A percentile compares a stretch with the other conserved stretches of the same genome.
Conservation (phyloP, 2,888 invertebrate species). For the Drosophila macrospina region DNA sequence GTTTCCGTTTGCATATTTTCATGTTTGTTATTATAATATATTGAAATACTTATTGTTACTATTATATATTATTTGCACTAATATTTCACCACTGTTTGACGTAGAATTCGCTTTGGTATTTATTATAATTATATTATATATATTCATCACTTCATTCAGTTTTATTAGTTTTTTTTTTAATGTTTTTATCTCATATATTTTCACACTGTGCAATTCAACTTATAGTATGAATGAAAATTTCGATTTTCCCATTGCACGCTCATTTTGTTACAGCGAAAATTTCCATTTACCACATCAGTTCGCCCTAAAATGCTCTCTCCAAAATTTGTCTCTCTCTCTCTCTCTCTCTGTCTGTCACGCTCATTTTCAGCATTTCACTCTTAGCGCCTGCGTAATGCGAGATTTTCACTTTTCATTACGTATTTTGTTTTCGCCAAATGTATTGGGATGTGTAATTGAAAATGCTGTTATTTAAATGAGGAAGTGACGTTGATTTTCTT, state of each 20-base stretch:
- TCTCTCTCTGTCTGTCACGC: not conserved
- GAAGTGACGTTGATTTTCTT: conserved; percentile 68
- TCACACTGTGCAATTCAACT: conserved; percentile 70
- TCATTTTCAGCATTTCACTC: conserved; percentile 37
- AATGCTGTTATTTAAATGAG: conserved; percentile 81
- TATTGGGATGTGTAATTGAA: conserved; percentile 70
- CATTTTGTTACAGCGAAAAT: conserved; percentile 58
- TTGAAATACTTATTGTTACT: not conserved
- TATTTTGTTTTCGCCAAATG: conserved; percentile 63
- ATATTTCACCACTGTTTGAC: not conserved
- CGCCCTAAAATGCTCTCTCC: conserved; percentile 23
- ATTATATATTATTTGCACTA: not conserved
- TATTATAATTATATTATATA: not conserved
- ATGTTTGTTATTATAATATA: not conserved
- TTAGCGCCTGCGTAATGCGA: conserved; percentile 60
- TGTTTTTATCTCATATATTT: not conserved
- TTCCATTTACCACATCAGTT: conserved; percentile 57
- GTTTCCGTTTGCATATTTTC: not conserved
- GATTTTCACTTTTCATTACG: conserved; percentile 76
- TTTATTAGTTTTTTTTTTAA: too few relatives aligned
- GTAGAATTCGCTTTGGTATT: not conserved
- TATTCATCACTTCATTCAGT: not conserved
- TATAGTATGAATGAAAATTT: conserved; percentile 79
- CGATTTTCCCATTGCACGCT: conserved; percentile 75
- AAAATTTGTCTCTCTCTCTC: conserved; percentile 1